These are phyloP conservation scores for Elysia chlorotica DNA, from an alignment of 1,140 invertebrate species.

Conservation along the genomic window DNA sequence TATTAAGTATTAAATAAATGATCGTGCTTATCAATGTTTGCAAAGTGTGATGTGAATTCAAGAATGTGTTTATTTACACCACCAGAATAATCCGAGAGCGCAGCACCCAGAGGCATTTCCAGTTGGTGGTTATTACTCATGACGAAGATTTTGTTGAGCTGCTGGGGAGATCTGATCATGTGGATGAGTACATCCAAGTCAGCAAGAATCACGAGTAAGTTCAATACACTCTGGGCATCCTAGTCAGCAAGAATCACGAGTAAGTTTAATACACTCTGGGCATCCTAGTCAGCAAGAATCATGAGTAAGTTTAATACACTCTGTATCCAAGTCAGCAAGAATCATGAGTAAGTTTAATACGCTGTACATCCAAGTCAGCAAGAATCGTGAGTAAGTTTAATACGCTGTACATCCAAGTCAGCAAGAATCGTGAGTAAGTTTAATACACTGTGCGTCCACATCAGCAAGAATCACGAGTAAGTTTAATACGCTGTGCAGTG, in stretches of 20 bases:
- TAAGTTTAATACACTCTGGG: conserved; percentile 26
- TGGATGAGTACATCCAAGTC: conserved; percentile 75
- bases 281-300: not conserved
- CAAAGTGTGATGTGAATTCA: not conserved
- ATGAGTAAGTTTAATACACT: too few relatives aligned
- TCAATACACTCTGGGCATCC: too few relatives aligned
- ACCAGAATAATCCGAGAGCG: conserved; percentile 61
- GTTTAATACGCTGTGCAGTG: too few relatives aligned
- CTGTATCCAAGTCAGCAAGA: not conserved
- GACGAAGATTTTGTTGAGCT: conserved; percentile 89
- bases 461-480: too few relatives aligned
- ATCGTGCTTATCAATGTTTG: too few relatives aligned
- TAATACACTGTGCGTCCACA: too few relatives aligned
- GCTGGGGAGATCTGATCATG: conserved; percentile 73
- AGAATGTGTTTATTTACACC: conserved; percentile 2
- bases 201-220: conserved; percentile 24
- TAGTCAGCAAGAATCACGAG: conserved; percentile 40
- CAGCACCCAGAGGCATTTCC: conserved; percentile 79
- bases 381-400: not conserved
- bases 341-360: not conserved
- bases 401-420: too few relatives aligned
- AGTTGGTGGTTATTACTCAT: conserved; percentile 96
- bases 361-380: not conserved
- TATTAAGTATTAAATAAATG: too few relatives aligned
- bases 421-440: not conserved